Evolutionary conservation across 2,888 invertebrate genomes (phyloP).

Genomic region (Nemotelus nigrinus): DNA sequence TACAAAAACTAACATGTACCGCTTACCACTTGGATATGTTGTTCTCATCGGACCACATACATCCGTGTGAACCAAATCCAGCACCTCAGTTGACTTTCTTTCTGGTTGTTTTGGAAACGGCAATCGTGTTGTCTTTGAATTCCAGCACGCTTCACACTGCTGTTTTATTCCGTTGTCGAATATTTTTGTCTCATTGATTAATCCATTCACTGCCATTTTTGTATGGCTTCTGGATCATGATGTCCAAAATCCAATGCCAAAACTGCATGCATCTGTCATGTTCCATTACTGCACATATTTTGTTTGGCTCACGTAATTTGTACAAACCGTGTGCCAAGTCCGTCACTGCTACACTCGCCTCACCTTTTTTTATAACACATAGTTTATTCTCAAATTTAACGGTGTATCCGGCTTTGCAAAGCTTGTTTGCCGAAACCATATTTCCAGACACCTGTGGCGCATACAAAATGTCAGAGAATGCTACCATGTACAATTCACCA

Average conservation of each 20-base stretch:
- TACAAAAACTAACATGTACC: too few species aligned
- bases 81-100: slow-evolving; percentile 28
- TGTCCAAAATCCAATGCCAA: slow-evolving; percentile 21
- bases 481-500: too few species aligned
- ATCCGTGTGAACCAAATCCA: slow-evolving; percentile 56
- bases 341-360: slow-evolving; percentile 21
- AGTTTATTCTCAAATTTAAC: slow-evolving; percentile 18
- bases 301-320: slow-evolving; percentile 32
- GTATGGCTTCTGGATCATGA: slow-evolving; percentile 45
- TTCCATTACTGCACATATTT: too few species aligned
- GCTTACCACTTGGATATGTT: slow-evolving; percentile 53
- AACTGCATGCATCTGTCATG: slow-evolving; percentile 17
- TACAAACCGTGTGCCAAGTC: slow-evolving; percentile 28
- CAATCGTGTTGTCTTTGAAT: slow-evolving; percentile 53
- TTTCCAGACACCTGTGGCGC: slow-evolving; percentile 50
- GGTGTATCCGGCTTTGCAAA: slow-evolving; percentile 37
- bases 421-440: slow-evolving; percentile 48
- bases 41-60: slow-evolving; percentile 58
- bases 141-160: slow-evolving; percentile 50
- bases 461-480: slow-evolving; percentile 47
- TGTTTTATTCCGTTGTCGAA: slow-evolving; percentile 47
- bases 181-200: slow-evolving; percentile 48
- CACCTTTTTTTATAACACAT: slow-evolving; percentile 33
- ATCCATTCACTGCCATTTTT: slow-evolving; percentile 41
- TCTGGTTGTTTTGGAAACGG: slow-evolving; percentile 54